Conservation (phyloP, 30 jellyfish, hydroid and myxozoan genomes). For the Rhopilema esculentum region DNA sequence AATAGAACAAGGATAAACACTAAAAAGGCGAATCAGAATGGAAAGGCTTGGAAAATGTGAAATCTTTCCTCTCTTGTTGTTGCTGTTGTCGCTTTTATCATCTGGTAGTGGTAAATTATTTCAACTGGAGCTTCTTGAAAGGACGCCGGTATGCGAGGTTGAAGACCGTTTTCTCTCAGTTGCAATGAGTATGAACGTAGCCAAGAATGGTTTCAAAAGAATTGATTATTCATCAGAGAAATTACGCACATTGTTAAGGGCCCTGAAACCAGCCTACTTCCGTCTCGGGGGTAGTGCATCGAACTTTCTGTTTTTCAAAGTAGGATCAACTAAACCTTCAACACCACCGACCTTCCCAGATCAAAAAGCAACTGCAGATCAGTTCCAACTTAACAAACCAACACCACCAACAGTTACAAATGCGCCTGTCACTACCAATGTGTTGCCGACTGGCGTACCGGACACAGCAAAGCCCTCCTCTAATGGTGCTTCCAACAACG, state of each 20-base stretch:
- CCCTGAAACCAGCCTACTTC: constrained; percentile 82
- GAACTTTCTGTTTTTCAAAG: constrained; percentile 72
- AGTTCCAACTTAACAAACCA: not conserved
- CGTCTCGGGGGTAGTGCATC: constrained; percentile 90
- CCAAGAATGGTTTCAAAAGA: constrained; percentile 36
- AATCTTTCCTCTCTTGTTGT: not conserved
- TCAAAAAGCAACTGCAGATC: not conserved
- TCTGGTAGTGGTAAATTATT: constrained; percentile 31
- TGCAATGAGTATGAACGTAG: constrained; percentile 64
- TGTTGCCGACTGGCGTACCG: not conserved
- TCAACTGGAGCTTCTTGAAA: constrained; percentile 27
- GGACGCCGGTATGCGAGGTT: constrained; percentile 63
- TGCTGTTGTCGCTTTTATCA: not conserved
- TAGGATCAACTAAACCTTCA: constrained; percentile 58
- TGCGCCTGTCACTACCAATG: constrained; percentile 16
- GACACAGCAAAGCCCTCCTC: not conserved
- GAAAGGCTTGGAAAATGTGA: not conserved
- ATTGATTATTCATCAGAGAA: constrained; percentile 59
- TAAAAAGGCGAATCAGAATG: not conserved
- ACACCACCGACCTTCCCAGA: constrained; percentile 39
- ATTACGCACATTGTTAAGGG: constrained; percentile 63
- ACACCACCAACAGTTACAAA: constrained; percentile 8
- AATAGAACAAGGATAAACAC: not conserved
- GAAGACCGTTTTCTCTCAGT: constrained; percentile 79
- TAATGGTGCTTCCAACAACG: constrained; percentile 11